These are phyloP conservation scores for Zygogramma bicolorata DNA, from an alignment of 2,888 invertebrate genomes.

Conservation along the genomic window DNA sequence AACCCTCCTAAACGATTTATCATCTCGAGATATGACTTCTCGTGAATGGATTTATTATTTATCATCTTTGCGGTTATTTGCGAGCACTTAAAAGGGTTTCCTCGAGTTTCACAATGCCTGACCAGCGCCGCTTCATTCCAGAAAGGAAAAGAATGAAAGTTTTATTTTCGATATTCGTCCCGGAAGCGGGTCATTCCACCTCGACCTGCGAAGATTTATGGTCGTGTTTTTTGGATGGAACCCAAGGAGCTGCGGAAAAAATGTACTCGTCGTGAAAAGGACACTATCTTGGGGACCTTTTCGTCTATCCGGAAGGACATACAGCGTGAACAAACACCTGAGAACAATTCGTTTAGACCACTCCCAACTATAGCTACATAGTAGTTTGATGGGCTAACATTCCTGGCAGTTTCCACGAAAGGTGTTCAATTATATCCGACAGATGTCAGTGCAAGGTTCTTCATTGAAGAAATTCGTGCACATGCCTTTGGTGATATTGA, in stretches of 20 bases:
- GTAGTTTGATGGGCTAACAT: no score
- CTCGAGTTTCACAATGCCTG: slow-evolving; percentile 42
- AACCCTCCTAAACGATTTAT: slow-evolving; percentile 30
- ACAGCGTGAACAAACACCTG: no score
- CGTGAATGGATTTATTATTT: slow-evolving; percentile 47
- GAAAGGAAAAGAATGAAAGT: slow-evolving; percentile 15
- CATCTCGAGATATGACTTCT: slow-evolving; percentile 37
- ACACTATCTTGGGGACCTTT: no score
- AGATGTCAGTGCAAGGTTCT: no score
- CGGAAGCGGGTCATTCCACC: not conserved
- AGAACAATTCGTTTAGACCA: no score
- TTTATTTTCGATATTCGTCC: slow-evolving; percentile 3
- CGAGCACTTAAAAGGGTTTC: slow-evolving; percentile 50
- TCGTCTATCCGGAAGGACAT: no score
- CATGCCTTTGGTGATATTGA: no score
- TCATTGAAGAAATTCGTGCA: no score
- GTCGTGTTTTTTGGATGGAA: not conserved
- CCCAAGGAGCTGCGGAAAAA: not conserved
- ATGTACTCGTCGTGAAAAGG: no score
- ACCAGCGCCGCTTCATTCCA: slow-evolving; percentile 23
- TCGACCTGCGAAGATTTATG: not conserved
- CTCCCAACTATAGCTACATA: no score
- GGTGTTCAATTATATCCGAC: no score
- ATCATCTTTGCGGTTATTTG: slow-evolving; percentile 47
- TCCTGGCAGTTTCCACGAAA: no score